Base-by-base conservation (phyloP, 1,140 invertebrate species). In the Xylocopa sonorina region DNA sequence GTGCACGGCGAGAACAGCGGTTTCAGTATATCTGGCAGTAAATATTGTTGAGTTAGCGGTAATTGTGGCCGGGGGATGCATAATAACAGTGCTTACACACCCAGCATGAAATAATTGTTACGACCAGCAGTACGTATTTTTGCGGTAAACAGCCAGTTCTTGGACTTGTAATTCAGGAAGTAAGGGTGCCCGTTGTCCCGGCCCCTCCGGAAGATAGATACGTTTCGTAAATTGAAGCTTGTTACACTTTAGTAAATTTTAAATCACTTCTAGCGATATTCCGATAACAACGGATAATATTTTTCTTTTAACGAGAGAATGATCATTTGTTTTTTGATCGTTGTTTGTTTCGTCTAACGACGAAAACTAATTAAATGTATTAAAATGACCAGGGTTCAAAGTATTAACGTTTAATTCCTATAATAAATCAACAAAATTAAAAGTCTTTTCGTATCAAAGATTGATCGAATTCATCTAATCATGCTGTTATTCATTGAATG, bases 11-110 rank as follows among this genome's bases (percentile, higher is more conserved):
- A 81, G 81, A 84, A 81, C 57, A 57, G 57, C 67, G 74, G 72
- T 77, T 77, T 68, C 68, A 48, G 18, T 74, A 63, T 81, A 81
- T 84, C 79, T 74, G 51, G 58, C 63, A 41, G 79, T 74, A 76
- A 73, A 53, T 72, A 84, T 73, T 78, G 79, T 85, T 74, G 84
- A 85, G 68, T 84, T 78, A 81, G 63, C 60, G 34, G 73, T 84
- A 84, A 85, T 85, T 84, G 72, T 34, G 64, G 72, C 69, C 62
- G 48, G 57, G 62, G 50, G 38, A 68, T 66, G 69, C 60, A 74
- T 69, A 84, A 83, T 80, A 57, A 57, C 53, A 21, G 81, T 80
- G 55, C 64, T 76, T 84, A 68, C 66, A 68, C 66, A 38, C 34
- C 66, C 50, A 24, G 58, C 68, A 75, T 76, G 55, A 77, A 81